Percentiles rank a stretch among this genome's conserved stretches.
Conservation (phyloP, 2,797 vertebrate species). For the Macropus fuliginosus region DNA sequence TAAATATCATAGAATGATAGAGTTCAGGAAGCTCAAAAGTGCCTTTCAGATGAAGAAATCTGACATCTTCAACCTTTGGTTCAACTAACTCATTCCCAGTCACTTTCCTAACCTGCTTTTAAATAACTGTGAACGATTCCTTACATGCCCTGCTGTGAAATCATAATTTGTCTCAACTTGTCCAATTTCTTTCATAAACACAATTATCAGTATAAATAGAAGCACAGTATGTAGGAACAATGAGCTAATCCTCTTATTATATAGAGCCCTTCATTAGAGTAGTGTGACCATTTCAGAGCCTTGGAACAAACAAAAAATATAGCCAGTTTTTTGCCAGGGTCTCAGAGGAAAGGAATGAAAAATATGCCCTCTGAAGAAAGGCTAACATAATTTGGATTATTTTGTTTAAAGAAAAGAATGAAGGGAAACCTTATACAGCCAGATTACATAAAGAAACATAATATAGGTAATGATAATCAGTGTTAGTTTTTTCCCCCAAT, state of each 20-base stretch:
- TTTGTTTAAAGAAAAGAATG: background rate
- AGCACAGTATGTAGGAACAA: slow-evolving; percentile 1
- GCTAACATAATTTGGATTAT: background rate
- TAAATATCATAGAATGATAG: background rate
- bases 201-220: background rate
- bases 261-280: background rate
- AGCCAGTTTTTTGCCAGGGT: too few relatives aligned
- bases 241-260: background rate
- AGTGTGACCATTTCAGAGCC: background rate
- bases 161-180: slow-evolving; percentile 2
- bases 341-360: background rate
- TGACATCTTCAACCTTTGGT: background rate
- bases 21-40: background rate
- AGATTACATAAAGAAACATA: background rate
- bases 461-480: background rate
- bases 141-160: background rate
- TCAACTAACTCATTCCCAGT: background rate
- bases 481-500: background rate
- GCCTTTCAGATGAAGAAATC: background rate
- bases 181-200: slow-evolving; percentile 13
- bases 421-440: background rate
- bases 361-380: background rate
- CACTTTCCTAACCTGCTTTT: background rate
- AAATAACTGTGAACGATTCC: background rate
- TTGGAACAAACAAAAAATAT: background rate